phyloP scores from a whole-genome alignment of 2,113 vertebrate genomes.

The Ochotona curzoniae region DNA sequence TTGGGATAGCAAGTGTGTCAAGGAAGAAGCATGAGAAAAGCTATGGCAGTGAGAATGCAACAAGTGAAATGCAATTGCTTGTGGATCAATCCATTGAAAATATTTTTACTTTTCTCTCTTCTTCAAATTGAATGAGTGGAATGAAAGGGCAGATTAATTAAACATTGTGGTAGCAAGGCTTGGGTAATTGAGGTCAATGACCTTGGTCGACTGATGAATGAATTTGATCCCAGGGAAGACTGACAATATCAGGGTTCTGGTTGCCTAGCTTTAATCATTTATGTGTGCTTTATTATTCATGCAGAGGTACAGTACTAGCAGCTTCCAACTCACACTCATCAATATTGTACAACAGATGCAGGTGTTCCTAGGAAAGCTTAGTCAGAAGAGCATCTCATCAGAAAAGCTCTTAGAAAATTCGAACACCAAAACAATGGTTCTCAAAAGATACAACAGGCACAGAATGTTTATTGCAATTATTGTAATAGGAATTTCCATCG shows the following conservation, averaged over 20 bases:
- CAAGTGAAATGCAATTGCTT: conserved; percentile 29
- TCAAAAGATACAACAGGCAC: neutral
- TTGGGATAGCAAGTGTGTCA: conserved; percentile 46
- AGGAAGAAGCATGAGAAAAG: conserved; percentile 23
- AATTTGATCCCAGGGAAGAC: conserved; percentile 69
- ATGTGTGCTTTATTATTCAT: conserved; percentile 47
- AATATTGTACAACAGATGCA: conserved; percentile 59
- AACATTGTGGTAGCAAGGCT: conserved; percentile 61
- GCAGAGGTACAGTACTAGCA: neutral
- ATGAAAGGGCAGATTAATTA: conserved; percentile 67
- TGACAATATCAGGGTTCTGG: conserved; percentile 65
- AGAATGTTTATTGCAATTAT: neutral
- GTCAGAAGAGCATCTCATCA: neutral
- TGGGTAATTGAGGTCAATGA: conserved; percentile 75
- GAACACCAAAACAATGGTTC: neutral
- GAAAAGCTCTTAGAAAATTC: neutral
- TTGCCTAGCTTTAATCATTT: conserved; percentile 77
- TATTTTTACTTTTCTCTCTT: conserved; percentile 36
- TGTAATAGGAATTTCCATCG: neutral
- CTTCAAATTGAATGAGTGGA: conserved; percentile 71
- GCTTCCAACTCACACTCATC: conserved; percentile 57
- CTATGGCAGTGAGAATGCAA: neutral
- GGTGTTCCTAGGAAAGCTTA: conserved; percentile 44
- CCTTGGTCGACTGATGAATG: conserved; percentile 69
- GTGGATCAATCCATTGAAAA: conserved; percentile 56